Evolutionary conservation across 2,888 invertebrate species (phyloP), one percentile per base, ranked within the genome.

Genomic region (Sinotaia quadrata): DNA sequence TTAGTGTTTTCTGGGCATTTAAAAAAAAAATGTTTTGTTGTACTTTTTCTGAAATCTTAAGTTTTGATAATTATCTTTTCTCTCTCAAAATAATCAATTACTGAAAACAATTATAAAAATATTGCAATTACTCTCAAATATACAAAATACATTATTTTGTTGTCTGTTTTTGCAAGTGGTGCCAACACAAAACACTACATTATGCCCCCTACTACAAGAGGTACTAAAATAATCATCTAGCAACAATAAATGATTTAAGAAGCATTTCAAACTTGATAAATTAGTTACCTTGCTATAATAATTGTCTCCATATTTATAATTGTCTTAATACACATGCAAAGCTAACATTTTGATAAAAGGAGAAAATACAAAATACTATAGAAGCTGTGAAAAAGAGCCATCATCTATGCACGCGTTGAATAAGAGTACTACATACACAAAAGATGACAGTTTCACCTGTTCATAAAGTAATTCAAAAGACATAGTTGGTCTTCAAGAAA

Each of bases 351-450:
- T 34, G 10, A 29, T 31, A 31, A 57, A 31, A 33, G 31, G 18
- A 33, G n/a, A 21, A 24, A 24, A n/a, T 18, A 24, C 18, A n/a
- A 49, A 49, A 49, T 49, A 7, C n/a, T 4, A 7, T 21, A 56
- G 33, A 56, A 33, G 10, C 34, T 29, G 54, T 31, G n/a, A 18
- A 37, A 41, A 10, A 15, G 7, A 44, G 37, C 44, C 24, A 27
- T 36, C 41, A 44, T 31, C n/a, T 29, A 47, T 5, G 12, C 60
- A 60, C 47, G 29, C 60, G 29, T 8, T 44, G 21, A 59, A 31
- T 7, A 5, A 57, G 4, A 57, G 33, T 15, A 47, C 54, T 63
- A 36, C 63, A 63, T 41, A 63, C 52, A 63, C 51, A 7, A 47
- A 15, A 47, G 24, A 47, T 21, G 8, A 47, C 47, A 47, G 24